These are phyloP conservation scores for Hafferia zeledoni DNA, from an alignment of 2,797 vertebrate species.

Conservation along the genomic window DNA sequence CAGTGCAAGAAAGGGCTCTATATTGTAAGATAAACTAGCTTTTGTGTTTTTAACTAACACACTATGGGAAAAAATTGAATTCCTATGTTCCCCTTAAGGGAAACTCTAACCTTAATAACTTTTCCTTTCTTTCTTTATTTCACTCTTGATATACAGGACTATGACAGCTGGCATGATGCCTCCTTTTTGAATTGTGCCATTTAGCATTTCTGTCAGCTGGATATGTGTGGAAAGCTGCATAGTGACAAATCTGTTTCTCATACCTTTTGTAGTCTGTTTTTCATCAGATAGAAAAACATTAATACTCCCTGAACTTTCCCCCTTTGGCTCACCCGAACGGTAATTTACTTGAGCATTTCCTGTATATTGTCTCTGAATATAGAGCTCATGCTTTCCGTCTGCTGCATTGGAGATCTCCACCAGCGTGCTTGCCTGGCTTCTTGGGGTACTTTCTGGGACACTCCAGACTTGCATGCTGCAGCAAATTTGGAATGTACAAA, in stretches of 20 bases:
- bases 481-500: fast-evolving
- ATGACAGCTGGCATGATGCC: not conserved
- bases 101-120: not conserved
- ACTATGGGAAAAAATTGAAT: not conserved
- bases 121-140: not conserved
- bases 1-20: not conserved
- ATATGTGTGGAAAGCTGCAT: not conserved
- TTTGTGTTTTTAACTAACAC: not conserved
- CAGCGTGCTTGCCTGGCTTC: not conserved
- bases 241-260: conserved; percentile 18
- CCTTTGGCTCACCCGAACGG: not conserved
- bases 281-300: conserved; percentile 15
- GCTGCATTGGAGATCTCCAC: not conserved
- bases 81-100: not conserved
- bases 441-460: not conserved
- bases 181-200: not conserved
- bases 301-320: conserved; percentile 1
- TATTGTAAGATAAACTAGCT: not conserved
- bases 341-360: conserved; percentile 28
- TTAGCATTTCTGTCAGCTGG: conserved; percentile 1
- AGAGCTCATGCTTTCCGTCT: not conserved
- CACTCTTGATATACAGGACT: not conserved
- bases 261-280: conserved; percentile 42
- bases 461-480: not conserved
- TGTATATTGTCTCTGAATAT: not conserved